phyloP scores from a whole-genome alignment of 2,797 vertebrate species.

The Spinus olivaceus region DNA sequence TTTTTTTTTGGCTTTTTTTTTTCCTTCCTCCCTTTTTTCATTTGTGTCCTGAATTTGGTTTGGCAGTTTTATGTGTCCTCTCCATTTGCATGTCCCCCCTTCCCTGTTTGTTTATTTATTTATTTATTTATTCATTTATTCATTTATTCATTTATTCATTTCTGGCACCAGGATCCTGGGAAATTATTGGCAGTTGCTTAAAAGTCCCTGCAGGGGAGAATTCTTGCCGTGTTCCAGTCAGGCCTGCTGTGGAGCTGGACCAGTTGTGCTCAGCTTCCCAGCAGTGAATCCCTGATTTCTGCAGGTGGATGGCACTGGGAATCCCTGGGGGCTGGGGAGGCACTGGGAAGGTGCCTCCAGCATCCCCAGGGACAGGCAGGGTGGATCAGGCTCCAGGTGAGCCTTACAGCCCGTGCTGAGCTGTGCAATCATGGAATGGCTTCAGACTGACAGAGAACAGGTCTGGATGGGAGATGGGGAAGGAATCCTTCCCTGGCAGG shows the following conservation, averaged over 20 bases:
- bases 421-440: background rate
- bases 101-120: background rate
- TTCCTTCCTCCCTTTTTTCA: background rate
- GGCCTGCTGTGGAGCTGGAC: conserved; percentile 34
- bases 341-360: background rate
- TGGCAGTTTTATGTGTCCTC: conserved; percentile 5
- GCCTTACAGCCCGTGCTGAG: background rate
- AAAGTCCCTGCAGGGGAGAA: conserved; percentile 38
- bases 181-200: conserved; percentile 57
- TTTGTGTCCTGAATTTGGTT: conserved; percentile 31
- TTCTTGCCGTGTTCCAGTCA: conserved; percentile 38
- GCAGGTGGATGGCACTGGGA: background rate
- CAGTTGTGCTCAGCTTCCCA: conserved; percentile 26
- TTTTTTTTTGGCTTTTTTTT: rapidly evolving
- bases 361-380: background rate
- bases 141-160: conserved; percentile 6
- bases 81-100: background rate
- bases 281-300: conserved; percentile 6
- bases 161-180: background rate
- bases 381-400: background rate
- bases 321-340: background rate
- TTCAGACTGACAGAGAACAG: background rate
- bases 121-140: background rate
- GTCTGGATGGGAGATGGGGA: background rate
- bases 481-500: rapidly evolving